Conservation (phyloP, 2,888 invertebrate genomes). For the Ophion obscuratus region DNA sequence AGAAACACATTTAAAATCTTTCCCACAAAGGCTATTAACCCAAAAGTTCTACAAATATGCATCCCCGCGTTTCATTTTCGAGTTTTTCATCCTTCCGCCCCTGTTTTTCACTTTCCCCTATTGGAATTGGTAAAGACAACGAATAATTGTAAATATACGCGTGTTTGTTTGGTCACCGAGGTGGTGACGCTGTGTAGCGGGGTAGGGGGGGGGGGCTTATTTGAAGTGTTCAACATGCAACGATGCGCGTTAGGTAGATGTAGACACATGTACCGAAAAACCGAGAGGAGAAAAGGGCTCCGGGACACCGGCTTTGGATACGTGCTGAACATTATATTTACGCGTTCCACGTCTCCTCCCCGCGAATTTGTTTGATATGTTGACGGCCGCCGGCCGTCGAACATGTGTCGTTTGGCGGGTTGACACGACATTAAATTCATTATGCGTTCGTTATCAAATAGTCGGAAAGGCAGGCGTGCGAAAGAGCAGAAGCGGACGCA, state of each 20-base stretch:
- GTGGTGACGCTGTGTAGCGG: neutral
- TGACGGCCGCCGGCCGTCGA: constrained; percentile 71
- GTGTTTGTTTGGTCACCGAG: neutral
- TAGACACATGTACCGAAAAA: neutral
- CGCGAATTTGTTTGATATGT: constrained; percentile 76
- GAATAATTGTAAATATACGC: constrained; percentile 15
- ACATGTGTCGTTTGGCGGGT: constrained; percentile 74
- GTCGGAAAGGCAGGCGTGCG: constrained; percentile 53
- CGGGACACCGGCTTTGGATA: neutral
- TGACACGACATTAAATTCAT: constrained; percentile 77
- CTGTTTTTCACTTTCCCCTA: neutral
- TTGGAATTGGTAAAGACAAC: neutral
- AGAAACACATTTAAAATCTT: neutral
- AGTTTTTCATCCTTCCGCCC: no score
- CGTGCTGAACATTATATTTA: constrained; percentile 10
- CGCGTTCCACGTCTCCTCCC: constrained; percentile 7
- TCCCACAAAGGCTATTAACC: no score
- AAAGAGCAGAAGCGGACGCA: neutral
- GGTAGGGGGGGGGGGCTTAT: neutral
- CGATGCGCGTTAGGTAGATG: neutral
- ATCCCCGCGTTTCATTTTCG: no score
- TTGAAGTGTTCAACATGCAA: neutral
- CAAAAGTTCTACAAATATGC: neutral
- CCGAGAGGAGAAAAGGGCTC: neutral
- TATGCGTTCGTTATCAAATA: constrained; percentile 74